A percentile compares a stretch with the other conserved stretches of the same genome.
phyloP scores from a whole-genome alignment of 2,113 vertebrate genomes.

The Brachyistius frenatus region DNA sequence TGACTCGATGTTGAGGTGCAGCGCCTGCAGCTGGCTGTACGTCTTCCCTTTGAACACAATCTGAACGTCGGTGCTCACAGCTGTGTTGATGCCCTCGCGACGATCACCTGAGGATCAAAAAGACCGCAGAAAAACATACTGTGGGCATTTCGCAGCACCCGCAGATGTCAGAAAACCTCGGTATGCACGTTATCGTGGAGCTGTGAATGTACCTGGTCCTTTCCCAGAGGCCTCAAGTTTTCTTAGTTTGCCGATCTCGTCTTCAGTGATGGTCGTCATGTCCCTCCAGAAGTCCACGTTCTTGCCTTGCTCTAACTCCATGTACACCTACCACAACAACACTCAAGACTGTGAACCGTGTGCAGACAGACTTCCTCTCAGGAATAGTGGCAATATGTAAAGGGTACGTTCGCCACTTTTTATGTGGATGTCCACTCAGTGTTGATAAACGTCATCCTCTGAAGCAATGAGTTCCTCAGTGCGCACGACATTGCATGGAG shows the following conservation, averaged over 20 bases:
- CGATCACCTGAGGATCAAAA: constrained; percentile 87
- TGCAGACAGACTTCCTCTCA: neutral
- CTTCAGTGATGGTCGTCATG: constrained; percentile 98
- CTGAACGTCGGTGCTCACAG: constrained; percentile 95
- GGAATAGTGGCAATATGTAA: neutral
- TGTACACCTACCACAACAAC: constrained; percentile 89
- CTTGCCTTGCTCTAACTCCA: constrained; percentile 98
- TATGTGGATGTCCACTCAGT: too few relatives aligned
- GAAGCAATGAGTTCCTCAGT: too few relatives aligned
- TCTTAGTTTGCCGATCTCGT: constrained; percentile 95
- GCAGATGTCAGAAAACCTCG: neutral
- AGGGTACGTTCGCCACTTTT: neutral
- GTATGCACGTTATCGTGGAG: too few relatives aligned
- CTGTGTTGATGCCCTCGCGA: constrained; percentile 95
- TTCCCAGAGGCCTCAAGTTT: constrained; percentile 95
- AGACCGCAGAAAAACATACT: too few relatives aligned
- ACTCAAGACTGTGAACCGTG: neutral
- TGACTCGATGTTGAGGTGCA: constrained; percentile 94
- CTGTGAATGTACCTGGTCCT: constrained; percentile 88
- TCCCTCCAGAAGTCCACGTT: constrained; percentile 98
- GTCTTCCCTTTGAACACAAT: constrained; percentile 98
- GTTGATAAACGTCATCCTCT: too few relatives aligned
- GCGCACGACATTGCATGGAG: too few relatives aligned
- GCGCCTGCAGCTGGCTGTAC: constrained; percentile 94
- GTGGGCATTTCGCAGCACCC: neutral